These are phyloP conservation scores for Marmota flaviventris DNA, from an alignment of 2,113 vertebrate species.

Conservation along the genomic window DNA sequence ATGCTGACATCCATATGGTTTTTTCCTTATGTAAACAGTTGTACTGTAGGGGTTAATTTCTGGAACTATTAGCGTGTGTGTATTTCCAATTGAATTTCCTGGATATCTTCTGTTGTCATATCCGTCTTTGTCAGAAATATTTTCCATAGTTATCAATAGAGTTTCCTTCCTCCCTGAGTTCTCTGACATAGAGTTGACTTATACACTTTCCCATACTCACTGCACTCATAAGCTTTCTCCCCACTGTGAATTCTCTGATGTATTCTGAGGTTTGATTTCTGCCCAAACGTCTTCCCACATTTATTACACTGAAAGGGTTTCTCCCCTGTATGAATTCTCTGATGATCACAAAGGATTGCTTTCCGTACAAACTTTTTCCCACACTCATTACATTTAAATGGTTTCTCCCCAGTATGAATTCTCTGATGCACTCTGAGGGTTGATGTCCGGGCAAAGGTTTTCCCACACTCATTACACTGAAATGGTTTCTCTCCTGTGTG, in stretches of 20 bases:
- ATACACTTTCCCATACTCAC: slow-evolving; percentile 9
- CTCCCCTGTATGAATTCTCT: slow-evolving; percentile 69
- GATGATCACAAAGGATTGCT: slow-evolving; percentile 50
- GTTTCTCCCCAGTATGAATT: slow-evolving; percentile 68
- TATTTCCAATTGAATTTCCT: not conserved
- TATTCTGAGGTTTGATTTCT: slow-evolving; percentile 70
- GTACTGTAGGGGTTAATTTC: not conserved
- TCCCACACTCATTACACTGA: slow-evolving; percentile 63
- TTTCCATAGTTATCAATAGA: not conserved
- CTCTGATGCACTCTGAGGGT: slow-evolving; percentile 64
- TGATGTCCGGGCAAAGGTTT: slow-evolving; percentile 58
- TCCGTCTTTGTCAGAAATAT: not conserved
- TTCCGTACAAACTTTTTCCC: slow-evolving; percentile 62
- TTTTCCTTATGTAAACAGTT: not conserved
- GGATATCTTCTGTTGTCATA: not conserved
- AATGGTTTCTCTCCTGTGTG: slow-evolving; percentile 67
- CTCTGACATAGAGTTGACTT: slow-evolving; percentile 15
- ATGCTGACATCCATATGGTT: not conserved
- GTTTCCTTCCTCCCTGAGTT: slow-evolving; percentile 8
- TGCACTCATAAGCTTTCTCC: slow-evolving; percentile 35
- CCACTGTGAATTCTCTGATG: slow-evolving; percentile 59
- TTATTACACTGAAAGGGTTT: slow-evolving; percentile 58
- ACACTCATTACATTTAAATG: slow-evolving; percentile 69
- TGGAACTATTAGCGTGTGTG: not conserved
- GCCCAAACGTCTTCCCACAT: slow-evolving; percentile 73